Percentiles rank a stretch among this genome's conserved stretches.
Conservation (phyloP, 92 coral and sea anemone genomes). For the Bergia puertoricense region DNA sequence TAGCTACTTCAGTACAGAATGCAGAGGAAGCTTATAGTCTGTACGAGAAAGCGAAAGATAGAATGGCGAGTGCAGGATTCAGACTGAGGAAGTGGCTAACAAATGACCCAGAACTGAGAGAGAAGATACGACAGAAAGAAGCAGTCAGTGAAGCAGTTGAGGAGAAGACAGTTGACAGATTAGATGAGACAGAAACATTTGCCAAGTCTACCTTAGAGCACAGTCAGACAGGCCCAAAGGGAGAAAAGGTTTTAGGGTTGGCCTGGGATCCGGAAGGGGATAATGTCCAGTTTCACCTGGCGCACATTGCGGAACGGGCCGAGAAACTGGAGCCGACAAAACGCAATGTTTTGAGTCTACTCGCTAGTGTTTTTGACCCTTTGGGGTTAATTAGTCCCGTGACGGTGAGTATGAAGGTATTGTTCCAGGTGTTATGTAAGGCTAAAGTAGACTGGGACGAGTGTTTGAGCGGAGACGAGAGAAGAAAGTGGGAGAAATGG, state of each 20-base stretch:
- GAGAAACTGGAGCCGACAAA: constrained; percentile 25
- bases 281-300: constrained; percentile 2
- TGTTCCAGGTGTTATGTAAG: constrained; percentile 45
- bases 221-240: not conserved
- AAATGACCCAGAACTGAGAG: too few relatives aligned
- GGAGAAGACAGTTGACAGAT: not conserved
- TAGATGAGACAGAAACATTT: constrained; percentile 21
- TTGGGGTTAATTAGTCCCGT: constrained; percentile 48
- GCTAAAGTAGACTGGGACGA: constrained; percentile 47
- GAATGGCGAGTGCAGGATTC: too few relatives aligned
- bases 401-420: constrained; percentile 40
- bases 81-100: too few relatives aligned
- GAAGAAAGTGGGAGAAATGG: constrained; percentile 52
- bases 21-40: too few relatives aligned
- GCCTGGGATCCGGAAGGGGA: not conserved
- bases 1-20: too few relatives aligned
- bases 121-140: too few relatives aligned
- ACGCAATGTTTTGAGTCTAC: constrained; percentile 42
- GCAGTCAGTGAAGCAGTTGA: too few relatives aligned
- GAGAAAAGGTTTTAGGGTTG: constrained; percentile 1
- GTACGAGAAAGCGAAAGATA: too few relatives aligned
- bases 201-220: constrained; percentile 12
- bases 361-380: constrained; percentile 59
- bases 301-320: constrained; percentile 21
- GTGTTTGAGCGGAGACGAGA: constrained; percentile 13